A percentile compares a stretch with the other conserved stretches of the same genome.
Evolutionary conservation across 2,113 vertebrate genomes (phyloP).

Genomic region (Climacteris rufus): DNA sequence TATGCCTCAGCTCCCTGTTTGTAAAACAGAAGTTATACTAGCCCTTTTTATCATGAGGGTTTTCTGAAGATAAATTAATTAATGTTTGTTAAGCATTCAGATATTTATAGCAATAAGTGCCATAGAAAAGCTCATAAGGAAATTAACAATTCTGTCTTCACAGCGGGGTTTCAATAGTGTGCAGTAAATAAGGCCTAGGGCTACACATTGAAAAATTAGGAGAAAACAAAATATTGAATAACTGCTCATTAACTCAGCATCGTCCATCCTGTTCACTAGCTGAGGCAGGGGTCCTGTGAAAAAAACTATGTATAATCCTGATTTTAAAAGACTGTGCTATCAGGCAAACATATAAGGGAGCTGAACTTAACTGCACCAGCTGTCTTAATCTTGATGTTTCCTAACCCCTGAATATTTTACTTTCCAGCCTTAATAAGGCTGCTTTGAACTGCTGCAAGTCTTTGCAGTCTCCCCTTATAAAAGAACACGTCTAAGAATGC

Average conservation of each 20-base stretch:
- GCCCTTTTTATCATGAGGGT: neutral
- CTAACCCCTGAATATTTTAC: neutral
- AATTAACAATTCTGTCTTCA: constrained; percentile 68
- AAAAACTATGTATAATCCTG: neutral
- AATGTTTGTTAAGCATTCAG: constrained; percentile 60
- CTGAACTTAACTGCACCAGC: neutral
- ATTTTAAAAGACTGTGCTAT: neutral
- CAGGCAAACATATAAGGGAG: neutral
- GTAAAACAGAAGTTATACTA: constrained; percentile 19
- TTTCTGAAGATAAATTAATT: constrained; percentile 63
- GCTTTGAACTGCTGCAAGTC: neutral
- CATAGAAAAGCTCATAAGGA: constrained; percentile 65
- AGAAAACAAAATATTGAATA: constrained; percentile 70
- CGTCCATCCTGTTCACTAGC: constrained; percentile 28
- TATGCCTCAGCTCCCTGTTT: neutral
- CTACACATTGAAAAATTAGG: constrained; percentile 67
- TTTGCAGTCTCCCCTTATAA: neutral
- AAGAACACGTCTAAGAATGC: neutral
- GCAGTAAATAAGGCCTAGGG: constrained; percentile 66
- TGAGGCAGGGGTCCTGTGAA: constrained; percentile 12
- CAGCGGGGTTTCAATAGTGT: constrained; percentile 62
- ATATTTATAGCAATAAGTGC: constrained; percentile 65
- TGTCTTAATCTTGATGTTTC: neutral
- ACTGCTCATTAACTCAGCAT: constrained; percentile 64
- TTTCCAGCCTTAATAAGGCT: neutral